Base-by-base conservation (phyloP, 2,113 vertebrate genomes). In the Atherinomorus stipes region DNA sequence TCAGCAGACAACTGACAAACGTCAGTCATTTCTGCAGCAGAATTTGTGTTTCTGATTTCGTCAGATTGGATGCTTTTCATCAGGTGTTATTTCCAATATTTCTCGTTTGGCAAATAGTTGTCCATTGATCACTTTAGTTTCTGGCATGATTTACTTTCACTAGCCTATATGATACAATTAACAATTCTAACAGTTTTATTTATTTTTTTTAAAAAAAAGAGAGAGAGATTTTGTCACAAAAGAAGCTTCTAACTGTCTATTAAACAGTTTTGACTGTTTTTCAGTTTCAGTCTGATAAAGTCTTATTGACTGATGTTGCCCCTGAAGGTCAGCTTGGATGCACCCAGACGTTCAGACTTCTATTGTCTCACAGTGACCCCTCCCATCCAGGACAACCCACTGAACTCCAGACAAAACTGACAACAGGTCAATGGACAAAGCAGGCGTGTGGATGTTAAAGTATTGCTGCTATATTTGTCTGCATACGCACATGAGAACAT, bases 281-380 rank as follows among this genome's bases (percentile, higher is more conserved):
- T 49, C 44, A 9, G 37, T 42, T 42, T 22, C 28, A 42, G 9
- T 0, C 16, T 45, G 56, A 60, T 40, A 71, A 61, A 40, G 59
- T 34, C 12, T 54, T 26, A 80, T 49, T 66, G 71, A 80, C 38
- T 23, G 25, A n/a, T 62, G 19, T 37, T 49, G 52, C 71, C 34
- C 70, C 78, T 74, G 65, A 63, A 79, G 78, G 80, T 79, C 80
- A 67, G 1, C 34, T 28, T 54, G 26, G 12, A 38, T 52, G 74
- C 31, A 75, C 64, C 49, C 51, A 65, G 81, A 74, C 67, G n/a
- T 56, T 59, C 64, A 58, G 42, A 71, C 65, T 22, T 59, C 90
- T 49, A 92, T 92, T 92, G 90, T 92, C 64, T 80, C 56, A 28
- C 15, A 1, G 42, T 69, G 77, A 79, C 85, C 85, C 71, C 66